Conservation (phyloP, 2,888 invertebrate species). For the Spisula subtruncata region DNA sequence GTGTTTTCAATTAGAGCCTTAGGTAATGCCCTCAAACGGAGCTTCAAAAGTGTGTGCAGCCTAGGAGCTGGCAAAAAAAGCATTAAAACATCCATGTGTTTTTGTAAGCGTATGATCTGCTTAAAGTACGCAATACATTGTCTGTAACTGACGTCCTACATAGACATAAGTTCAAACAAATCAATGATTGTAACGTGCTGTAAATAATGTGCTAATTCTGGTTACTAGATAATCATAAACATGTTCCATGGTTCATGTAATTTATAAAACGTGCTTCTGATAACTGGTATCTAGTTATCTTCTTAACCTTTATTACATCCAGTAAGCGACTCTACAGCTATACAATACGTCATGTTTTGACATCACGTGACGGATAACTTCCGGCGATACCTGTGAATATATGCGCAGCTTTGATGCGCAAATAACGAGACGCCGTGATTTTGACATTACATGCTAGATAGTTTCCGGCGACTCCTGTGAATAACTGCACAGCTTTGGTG, state of each 20-base stretch:
- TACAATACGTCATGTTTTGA: not conserved
- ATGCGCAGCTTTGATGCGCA: conserved; percentile 13
- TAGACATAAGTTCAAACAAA: not conserved
- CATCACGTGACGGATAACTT: conserved; percentile 20
- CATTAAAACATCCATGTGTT: not conserved
- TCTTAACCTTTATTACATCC: not conserved
- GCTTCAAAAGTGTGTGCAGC: too few species aligned
- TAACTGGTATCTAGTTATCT: conserved; percentile 7
- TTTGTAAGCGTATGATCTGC: not conserved
- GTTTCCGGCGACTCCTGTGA: not conserved
- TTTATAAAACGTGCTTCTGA: not conserved
- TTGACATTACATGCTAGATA: conserved; percentile 5
- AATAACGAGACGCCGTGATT: not conserved
- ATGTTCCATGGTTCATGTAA: not conserved
- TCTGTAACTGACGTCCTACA: not conserved
- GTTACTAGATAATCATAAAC: not conserved
- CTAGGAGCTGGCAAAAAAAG: too few species aligned
- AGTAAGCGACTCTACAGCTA: not conserved
- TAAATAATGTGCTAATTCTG: conserved; percentile 1
- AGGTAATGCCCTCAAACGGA: too few species aligned
- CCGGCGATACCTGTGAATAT: not conserved
- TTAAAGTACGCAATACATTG: not conserved
- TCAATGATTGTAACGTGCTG: not conserved
- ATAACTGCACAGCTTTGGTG: not conserved
- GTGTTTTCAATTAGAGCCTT: too few species aligned